Percentiles rank a stretch among this genome's conserved stretches.
Evolutionary conservation across 2,113 vertebrate genomes (phyloP).

Genomic region (Xenotilapia leptura): DNA sequence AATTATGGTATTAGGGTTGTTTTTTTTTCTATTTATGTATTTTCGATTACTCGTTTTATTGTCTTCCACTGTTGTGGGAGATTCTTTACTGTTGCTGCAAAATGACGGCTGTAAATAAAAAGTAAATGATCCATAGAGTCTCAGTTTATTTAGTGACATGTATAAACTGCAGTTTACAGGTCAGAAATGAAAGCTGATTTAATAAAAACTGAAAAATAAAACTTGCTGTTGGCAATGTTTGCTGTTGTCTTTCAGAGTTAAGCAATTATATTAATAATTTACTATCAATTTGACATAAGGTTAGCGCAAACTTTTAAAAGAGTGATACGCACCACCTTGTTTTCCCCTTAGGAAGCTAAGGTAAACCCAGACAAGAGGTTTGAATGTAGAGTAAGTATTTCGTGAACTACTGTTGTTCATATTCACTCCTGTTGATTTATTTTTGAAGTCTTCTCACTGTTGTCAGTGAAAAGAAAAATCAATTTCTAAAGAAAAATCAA

Average conservation of each 20-base stretch:
- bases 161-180: background rate
- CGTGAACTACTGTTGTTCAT: constrained; percentile 34
- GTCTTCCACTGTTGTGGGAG: background rate
- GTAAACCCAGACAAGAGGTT: background rate
- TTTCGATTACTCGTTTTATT: background rate
- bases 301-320: background rate
- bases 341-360: background rate
- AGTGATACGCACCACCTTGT: background rate
- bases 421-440: constrained; percentile 49
- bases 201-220: background rate
- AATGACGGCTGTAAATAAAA: background rate
- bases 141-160: background rate
- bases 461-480: constrained; percentile 64
- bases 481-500: constrained; percentile 68
- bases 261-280: background rate
- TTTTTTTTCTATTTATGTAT: background rate
- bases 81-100: background rate
- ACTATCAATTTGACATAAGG: background rate
- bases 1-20: background rate
- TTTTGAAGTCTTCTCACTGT: constrained; percentile 49
- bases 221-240: background rate
- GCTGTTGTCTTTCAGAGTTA: background rate
- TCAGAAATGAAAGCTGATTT: background rate
- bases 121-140: background rate
- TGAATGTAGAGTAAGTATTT: constrained; percentile 4